Conservation (phyloP, 2,888 invertebrate species). For the Eupithecia pulchellata region DNA sequence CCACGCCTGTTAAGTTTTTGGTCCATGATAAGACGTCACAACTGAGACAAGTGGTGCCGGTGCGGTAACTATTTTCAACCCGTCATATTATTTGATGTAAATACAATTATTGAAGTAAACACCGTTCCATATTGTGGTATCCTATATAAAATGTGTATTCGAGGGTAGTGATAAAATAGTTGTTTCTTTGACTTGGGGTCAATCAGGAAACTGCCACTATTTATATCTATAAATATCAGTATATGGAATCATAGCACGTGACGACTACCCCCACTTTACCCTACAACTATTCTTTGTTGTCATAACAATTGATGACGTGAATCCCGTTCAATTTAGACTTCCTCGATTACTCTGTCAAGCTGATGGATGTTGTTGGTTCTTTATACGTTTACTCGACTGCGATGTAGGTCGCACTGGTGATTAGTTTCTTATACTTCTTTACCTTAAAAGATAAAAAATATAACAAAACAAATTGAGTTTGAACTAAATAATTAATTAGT, state of each 20-base stretch:
- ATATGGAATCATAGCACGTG: too few relatives aligned
- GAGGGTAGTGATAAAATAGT: too few relatives aligned
- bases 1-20: neutral
- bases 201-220: too few relatives aligned
- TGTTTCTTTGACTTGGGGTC: too few relatives aligned
- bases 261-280: neutral
- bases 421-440: neutral
- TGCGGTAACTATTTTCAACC: too few relatives aligned
- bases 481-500: too few relatives aligned
- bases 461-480: too few relatives aligned
- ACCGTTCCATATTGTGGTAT: too few relatives aligned
- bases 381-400: neutral
- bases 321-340: slow-evolving; percentile 59
- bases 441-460: neutral
- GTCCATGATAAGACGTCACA: neutral
- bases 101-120: too few relatives aligned
- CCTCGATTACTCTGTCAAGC: slow-evolving; percentile 63
- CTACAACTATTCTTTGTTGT: slow-evolving; percentile 22
- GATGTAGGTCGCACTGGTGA: neutral
- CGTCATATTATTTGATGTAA: too few relatives aligned
- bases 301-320: slow-evolving; percentile 35
- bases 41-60: neutral
- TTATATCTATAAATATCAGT: too few relatives aligned
- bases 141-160: too few relatives aligned
- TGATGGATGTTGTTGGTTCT: slow-evolving; percentile 67